Evolutionary conservation across 2,888 invertebrate species (phyloP).

Genomic region (Drosophila kambysellisi): DNA sequence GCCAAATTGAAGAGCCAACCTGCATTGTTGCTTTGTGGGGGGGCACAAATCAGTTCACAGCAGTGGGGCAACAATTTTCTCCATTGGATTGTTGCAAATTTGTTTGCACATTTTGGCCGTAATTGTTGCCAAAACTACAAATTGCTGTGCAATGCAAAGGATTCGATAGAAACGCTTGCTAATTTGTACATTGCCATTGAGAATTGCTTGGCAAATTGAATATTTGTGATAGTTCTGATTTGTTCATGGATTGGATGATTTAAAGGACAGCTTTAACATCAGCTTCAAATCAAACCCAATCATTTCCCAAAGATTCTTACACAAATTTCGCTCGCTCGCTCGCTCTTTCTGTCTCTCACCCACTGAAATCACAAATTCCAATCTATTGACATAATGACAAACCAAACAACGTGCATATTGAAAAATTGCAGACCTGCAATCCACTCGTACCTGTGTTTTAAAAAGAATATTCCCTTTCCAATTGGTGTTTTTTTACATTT

Average conservation of each 20-base stretch:
- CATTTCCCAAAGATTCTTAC: constrained; percentile 3
- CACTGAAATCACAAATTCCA: constrained; percentile 31
- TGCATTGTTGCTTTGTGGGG: constrained; percentile 8
- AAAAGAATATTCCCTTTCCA: constrained; percentile 16
- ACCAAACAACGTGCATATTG: constrained; percentile 41
- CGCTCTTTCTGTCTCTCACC: background rate
- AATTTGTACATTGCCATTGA: constrained; percentile 45
- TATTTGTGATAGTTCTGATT: constrained; percentile 34
- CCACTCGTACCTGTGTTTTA: background rate
- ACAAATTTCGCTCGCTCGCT: constrained; percentile 4
- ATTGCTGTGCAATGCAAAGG: constrained; percentile 32
- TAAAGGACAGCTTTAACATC: constrained; percentile 14
- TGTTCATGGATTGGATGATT: constrained; percentile 8
- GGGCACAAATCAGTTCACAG: background rate
- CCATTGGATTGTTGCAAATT: constrained; percentile 47
- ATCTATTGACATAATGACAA: constrained; percentile 58
- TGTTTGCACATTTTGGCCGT: constrained; percentile 63
- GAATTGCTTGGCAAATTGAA: constrained; percentile 42
- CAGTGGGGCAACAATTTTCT: constrained; percentile 12
- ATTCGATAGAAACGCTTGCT: constrained; percentile 12
- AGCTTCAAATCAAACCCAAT: background rate
- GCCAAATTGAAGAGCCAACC: constrained; percentile 14
- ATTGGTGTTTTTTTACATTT: constrained; percentile 14
- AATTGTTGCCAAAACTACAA: constrained; percentile 58
- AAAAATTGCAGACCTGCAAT: constrained; percentile 8